Conservation (phyloP, 2,888 invertebrate genomes). For the Acleris literana region DNA sequence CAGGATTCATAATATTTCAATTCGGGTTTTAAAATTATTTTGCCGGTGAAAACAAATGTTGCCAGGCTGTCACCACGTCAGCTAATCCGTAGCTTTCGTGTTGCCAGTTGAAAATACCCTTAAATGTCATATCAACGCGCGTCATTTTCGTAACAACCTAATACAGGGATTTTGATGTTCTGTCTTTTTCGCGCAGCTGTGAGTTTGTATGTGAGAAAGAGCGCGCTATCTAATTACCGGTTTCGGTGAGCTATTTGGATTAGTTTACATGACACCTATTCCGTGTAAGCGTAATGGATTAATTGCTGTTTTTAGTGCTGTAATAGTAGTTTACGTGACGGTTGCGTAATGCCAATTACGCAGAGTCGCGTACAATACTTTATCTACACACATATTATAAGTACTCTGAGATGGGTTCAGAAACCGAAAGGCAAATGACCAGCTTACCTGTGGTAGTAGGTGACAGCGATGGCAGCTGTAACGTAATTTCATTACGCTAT, state of each 20-base stretch:
- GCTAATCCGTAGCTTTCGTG: conserved; percentile 54
- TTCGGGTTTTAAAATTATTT: conserved; percentile 17
- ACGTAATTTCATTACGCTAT: no score
- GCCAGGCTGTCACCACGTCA: conserved; percentile 48
- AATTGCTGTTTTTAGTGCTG: conserved; percentile 9
- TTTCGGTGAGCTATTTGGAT: conserved; percentile 6
- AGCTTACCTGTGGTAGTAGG: no score
- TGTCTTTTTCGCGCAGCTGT: conserved; percentile 23
- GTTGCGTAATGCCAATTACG: no score
- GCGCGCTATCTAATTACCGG: conserved; percentile 12
- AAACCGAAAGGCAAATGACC: no score
- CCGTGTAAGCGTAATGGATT: conserved; percentile 10
- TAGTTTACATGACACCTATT: conserved; percentile 19
- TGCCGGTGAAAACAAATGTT: conserved; percentile 49
- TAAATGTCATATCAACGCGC: conserved; percentile 42
- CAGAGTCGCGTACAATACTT: no score
- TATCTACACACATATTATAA: no score
- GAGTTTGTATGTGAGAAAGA: conserved; percentile 17
- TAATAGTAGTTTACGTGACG: no score
- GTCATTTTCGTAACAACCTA: conserved; percentile 40
- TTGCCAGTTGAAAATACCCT: conserved; percentile 46
- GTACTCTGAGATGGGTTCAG: no score
- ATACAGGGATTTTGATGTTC: conserved; percentile 20
- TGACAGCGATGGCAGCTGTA: no score
- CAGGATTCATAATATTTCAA: neutral